Conservation (phyloP, 1,140 invertebrate species). For the Lasioglossum baleicum region DNA sequence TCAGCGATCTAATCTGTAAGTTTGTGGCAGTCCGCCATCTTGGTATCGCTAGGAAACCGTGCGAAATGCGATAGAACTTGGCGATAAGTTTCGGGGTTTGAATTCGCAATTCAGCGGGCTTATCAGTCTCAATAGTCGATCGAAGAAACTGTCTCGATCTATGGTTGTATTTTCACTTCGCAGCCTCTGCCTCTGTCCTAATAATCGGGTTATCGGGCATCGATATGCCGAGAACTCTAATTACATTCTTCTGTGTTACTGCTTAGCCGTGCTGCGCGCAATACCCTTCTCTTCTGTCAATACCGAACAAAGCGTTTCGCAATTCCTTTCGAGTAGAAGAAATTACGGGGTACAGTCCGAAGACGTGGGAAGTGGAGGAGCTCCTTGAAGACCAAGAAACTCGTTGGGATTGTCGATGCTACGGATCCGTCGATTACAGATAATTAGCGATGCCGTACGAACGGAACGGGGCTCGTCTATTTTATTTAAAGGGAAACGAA, state of each 20-base stretch:
- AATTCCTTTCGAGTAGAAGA: conserved; percentile 46
- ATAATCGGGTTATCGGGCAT: conserved; percentile 52
- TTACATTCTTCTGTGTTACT: conserved; percentile 52
- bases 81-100: not conserved
- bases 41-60: not conserved
- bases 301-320: conserved; percentile 51
- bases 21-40: too few relatives aligned
- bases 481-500: too few relatives aligned
- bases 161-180: conserved; percentile 25
- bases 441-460: conserved; percentile 19
- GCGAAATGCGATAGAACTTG: not conserved
- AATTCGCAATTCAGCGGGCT: conserved; percentile 12
- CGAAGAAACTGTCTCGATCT: not conserved
- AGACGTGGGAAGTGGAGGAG: conserved; percentile 52
- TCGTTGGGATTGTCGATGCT: conserved; percentile 15
- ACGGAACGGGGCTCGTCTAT: not conserved
- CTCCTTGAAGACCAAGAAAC: conserved; percentile 42
- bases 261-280: conserved; percentile 43
- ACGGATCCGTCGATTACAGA: conserved; percentile 16
- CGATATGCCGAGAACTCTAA: conserved; percentile 51
- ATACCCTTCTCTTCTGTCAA: conserved; percentile 40
- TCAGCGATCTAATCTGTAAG: too few relatives aligned
- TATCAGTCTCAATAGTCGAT: not conserved
- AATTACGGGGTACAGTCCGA: conserved; percentile 45
- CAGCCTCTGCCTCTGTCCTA: conserved; percentile 27